Percentiles rank a stretch among this genome's conserved stretches.
phyloP scores from a whole-genome alignment of 2,888 invertebrate species.

The Drosophila eohydei region DNA sequence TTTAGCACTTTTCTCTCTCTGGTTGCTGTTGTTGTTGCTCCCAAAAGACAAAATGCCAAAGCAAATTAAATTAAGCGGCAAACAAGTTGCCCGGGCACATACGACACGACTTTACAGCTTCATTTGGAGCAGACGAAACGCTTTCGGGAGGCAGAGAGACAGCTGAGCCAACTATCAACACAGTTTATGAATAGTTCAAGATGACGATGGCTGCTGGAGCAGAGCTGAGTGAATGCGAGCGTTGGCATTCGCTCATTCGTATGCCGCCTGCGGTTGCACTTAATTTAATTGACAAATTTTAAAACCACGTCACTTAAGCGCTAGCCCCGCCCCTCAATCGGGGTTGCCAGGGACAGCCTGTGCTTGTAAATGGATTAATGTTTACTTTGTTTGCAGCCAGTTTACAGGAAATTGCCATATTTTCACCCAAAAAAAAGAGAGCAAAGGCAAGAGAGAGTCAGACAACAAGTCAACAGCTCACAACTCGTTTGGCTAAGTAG shows the following conservation, averaged over 20 bases:
- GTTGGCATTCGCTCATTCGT: conserved; percentile 63
- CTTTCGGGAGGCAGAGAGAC: background rate
- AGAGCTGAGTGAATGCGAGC: conserved; percentile 7
- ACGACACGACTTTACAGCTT: conserved; percentile 58
- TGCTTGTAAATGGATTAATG: conserved; percentile 79
- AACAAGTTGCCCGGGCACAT: conserved; percentile 76
- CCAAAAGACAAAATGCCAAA: conserved; percentile 66
- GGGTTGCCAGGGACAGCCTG: conserved; percentile 33
- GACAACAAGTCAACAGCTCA: conserved; percentile 77
- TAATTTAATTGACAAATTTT: conserved; percentile 85
- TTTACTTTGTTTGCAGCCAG: conserved; percentile 78
- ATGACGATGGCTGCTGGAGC: conserved; percentile 4
- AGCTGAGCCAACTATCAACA: conserved; percentile 67
- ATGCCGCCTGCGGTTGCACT: conserved; percentile 84
- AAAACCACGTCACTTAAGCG: conserved; percentile 78
- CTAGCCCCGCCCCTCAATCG: conserved; percentile 14
- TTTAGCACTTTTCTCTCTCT: conserved; percentile 13
- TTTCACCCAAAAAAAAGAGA: conserved; percentile 72
- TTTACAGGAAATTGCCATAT: conserved; percentile 81
- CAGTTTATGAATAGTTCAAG: conserved; percentile 79
- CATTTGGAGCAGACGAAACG: conserved; percentile 1
- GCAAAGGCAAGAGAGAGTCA: conserved; percentile 38
- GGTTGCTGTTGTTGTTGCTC: conserved; percentile 21
- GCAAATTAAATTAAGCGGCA: conserved; percentile 80
- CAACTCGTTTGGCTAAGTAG: conserved; percentile 73